phyloP scores from a whole-genome alignment of 2,113 vertebrate genomes.

The Eublepharis macularius region DNA sequence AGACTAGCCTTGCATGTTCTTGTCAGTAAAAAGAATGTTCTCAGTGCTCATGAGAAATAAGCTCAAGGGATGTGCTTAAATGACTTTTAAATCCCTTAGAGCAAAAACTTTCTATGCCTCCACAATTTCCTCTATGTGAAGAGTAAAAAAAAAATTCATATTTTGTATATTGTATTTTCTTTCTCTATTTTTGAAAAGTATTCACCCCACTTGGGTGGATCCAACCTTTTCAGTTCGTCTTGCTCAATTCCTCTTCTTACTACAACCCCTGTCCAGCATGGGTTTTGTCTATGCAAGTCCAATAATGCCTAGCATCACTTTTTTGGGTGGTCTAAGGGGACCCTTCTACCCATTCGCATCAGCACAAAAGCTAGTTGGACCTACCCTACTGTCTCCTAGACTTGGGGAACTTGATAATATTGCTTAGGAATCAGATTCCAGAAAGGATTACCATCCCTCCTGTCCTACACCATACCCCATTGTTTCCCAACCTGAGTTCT shows the following conservation, averaged over 20 bases:
- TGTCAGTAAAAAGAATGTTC: conserved; percentile 32
- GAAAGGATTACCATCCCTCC: not conserved
- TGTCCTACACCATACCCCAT: not conserved
- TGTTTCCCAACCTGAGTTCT: no score
- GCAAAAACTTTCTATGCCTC: conserved; percentile 25
- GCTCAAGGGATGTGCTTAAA: conserved; percentile 1
- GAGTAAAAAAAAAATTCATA: not conserved
- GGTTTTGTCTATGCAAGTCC: no score
- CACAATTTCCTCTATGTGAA: conserved; percentile 26
- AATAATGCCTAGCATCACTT: no score
- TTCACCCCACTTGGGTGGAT: not conserved
- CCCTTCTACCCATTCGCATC: no score
- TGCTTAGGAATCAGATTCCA: conserved; percentile 19
- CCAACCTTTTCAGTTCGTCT: no score
- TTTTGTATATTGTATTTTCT: not conserved
- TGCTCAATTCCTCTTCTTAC: no score
- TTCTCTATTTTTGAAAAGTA: not conserved
- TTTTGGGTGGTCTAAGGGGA: no score
- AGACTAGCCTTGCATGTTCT: not conserved
- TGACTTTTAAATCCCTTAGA: conserved; percentile 29
- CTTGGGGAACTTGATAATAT: not conserved
- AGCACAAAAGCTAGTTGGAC: no score
- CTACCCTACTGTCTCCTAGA: not conserved
- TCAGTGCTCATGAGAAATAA: conserved; percentile 34
- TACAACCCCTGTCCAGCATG: no score